Conservation (phyloP, 2,888 invertebrate genomes). For the Drosophila helvetica region DNA sequence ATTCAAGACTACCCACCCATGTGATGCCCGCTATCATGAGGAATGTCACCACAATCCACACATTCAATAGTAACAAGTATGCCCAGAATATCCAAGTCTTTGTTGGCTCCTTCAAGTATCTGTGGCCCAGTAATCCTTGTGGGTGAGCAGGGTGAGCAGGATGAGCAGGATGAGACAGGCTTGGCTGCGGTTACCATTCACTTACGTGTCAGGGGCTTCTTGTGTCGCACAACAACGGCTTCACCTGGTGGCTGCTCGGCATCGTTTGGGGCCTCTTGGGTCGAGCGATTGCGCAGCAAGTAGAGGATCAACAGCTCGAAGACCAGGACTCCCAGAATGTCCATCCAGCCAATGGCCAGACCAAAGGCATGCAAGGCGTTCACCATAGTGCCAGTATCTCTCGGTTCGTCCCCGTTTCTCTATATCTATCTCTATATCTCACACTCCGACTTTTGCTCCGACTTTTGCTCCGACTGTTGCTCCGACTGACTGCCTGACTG, state of each 20-base stretch:
- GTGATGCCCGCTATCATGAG: constrained; percentile 60
- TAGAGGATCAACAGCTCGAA: constrained; percentile 62
- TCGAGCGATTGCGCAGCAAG: constrained; percentile 34
- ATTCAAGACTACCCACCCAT: constrained; percentile 40
- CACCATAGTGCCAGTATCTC: constrained; percentile 30
- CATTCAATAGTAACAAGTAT: constrained; percentile 60
- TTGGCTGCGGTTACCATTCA: background rate
- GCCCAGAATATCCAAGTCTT: constrained; percentile 52
- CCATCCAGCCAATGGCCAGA: constrained; percentile 66
- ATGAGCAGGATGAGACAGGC: background rate
- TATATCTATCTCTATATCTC: constrained; percentile 6
- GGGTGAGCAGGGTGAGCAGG: background rate
- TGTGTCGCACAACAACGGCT: background rate
- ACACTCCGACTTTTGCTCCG: constrained; percentile 14
- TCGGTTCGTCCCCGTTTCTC: background rate
- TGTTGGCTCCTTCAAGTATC: background rate
- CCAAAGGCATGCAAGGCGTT: constrained; percentile 61
- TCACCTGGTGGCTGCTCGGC: background rate
- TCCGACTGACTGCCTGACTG: background rate
- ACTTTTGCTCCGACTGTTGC: no score
- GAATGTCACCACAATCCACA: constrained; percentile 56
- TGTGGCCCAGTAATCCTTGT: constrained; percentile 11
- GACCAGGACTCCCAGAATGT: constrained; percentile 57
- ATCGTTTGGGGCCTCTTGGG: background rate
- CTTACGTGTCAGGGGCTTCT: background rate